Base-by-base conservation (phyloP, 2,797 vertebrate genomes). In the Peromyscus attwateri region DNA sequence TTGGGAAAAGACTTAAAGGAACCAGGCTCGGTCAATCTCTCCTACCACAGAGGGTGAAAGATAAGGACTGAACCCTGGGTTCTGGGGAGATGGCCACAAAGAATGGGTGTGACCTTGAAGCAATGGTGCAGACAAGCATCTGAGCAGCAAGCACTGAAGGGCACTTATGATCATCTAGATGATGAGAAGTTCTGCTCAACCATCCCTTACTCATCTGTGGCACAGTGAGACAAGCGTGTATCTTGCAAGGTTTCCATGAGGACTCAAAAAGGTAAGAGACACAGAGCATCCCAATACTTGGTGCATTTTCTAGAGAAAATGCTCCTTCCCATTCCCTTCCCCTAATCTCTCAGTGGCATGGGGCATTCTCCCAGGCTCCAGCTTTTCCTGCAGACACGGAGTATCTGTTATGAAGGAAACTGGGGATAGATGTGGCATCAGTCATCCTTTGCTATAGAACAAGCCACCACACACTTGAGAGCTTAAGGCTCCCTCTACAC, bases 1-100 rank as follows among this genome's bases (percentile, higher is more conserved):
- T 71, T 64, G 43, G 79, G 60, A 77, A 91, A 77, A 91, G 34
- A 77, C 25, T 76, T 93, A 91, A 94, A 34, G 62, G 77, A 91
- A 37, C 40, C 55, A 64, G 7, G 21, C 87, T 91, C 6, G 8
- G 31, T 71, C 77, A 71, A 10, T 31, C 27, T 40, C 46, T 62
- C 55, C 40, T 57, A 66, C 17, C 17, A 43, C 17, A 62, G 6
- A 93, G 2, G 6, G 4, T 34, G 49, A 91, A 76, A 55, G 25
- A 19, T 79, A 31, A 60, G 0, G 19, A 34, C 10, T 90, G 31
- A 31, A 71, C 52, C 62, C 25, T 91, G 80, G 37, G 49, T 89
- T 60, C 46, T 87, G 23, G 27, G 29, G 52, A 13, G 34, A 2
- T 17, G 40, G 77, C 82, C 40, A 90, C 49, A 62, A 76, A 92